phyloP scores from a whole-genome alignment of 2,888 invertebrate genomes.

The Ormia ochracea region DNA sequence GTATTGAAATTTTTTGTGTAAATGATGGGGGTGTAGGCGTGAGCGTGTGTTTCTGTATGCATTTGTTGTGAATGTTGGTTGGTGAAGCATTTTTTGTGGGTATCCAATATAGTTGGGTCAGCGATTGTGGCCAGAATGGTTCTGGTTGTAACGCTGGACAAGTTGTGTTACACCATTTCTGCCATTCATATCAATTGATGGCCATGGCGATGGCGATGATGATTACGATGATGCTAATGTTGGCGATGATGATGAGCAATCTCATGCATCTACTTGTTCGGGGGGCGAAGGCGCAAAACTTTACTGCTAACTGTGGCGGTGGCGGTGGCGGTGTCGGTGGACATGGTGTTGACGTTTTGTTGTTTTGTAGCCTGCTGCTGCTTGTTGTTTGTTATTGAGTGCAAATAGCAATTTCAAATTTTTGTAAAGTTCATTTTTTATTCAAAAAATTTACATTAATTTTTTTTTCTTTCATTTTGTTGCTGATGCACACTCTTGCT shows the following conservation, averaged over 20 bases:
- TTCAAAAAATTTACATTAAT: background rate
- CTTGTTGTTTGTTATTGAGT: slow-evolving; percentile 72
- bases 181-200: slow-evolving; percentile 55
- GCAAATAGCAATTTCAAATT: slow-evolving; percentile 75
- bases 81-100: slow-evolving; percentile 71
- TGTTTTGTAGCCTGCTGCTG: slow-evolving; percentile 56
- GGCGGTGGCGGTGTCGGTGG: too few relatives aligned
- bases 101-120: slow-evolving; percentile 75
- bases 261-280: background rate
- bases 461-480: slow-evolving; percentile 27
- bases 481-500: slow-evolving; percentile 32
- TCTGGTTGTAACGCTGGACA: slow-evolving; percentile 72
- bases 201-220: slow-evolving; percentile 1
- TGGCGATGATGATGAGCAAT: slow-evolving; percentile 23
- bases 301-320: background rate
- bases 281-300: background rate
- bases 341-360: slow-evolving; percentile 11
- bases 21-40: slow-evolving; percentile 9
- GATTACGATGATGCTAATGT: too few relatives aligned
- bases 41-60: background rate
- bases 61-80: slow-evolving; percentile 51
- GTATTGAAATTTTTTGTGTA: slow-evolving; percentile 32
- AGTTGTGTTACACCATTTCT: slow-evolving; percentile 55
- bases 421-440: slow-evolving; percentile 56
- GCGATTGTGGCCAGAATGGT: slow-evolving; percentile 76